Evolutionary conservation across 2,113 vertebrate genomes (phyloP).

Genomic region (Phaethon lepturus): DNA sequence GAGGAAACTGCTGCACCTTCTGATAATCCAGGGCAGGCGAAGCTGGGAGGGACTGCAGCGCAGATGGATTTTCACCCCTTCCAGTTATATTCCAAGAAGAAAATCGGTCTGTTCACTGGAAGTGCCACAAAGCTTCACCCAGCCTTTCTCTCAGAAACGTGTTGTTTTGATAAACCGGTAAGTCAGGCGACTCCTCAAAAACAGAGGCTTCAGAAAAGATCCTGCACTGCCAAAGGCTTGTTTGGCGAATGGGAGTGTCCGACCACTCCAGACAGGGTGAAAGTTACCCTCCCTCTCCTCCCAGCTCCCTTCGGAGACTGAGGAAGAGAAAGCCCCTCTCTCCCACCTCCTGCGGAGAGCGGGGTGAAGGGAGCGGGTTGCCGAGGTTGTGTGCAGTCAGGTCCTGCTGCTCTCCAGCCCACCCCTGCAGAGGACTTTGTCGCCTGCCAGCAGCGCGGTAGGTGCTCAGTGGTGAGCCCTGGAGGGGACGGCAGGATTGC

Average conservation of each 20-base stretch:
- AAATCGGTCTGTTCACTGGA: background rate
- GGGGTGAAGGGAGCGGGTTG: background rate
- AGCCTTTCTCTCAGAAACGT: background rate
- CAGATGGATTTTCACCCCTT: conserved; percentile 9
- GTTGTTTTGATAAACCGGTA: background rate
- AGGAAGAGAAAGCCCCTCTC: background rate
- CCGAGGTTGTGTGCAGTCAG: background rate
- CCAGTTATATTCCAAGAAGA: background rate
- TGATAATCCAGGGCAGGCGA: background rate
- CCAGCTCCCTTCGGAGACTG: background rate
- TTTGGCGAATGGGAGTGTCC: background rate
- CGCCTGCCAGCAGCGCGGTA: fast-evolving
- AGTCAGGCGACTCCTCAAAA: background rate
- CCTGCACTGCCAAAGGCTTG: background rate
- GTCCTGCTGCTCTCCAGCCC: background rate
- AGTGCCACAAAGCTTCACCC: background rate
- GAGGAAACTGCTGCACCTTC: background rate
- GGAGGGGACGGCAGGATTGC: fast-evolving
- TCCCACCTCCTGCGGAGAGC: background rate
- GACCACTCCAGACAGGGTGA: background rate
- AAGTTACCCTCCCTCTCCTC: background rate
- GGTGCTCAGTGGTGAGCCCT: background rate
- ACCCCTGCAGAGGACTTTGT: background rate
- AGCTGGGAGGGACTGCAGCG: background rate
- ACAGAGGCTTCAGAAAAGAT: background rate